Evolutionary conservation across 2,113 vertebrate genomes (phyloP).

Genomic region (Psephotus haematonotus): DNA sequence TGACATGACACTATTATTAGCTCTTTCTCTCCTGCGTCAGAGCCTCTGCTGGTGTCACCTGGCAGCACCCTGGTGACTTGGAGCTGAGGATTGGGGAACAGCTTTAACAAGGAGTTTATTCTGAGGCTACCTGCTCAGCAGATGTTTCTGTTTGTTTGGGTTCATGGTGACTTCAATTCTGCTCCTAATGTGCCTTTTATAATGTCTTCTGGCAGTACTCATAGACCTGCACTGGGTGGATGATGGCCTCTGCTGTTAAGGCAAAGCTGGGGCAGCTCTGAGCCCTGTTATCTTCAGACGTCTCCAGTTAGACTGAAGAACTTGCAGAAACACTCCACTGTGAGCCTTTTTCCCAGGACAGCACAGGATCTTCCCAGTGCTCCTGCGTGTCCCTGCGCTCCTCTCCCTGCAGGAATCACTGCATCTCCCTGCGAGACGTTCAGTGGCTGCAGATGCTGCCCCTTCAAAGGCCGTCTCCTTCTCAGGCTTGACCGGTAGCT

Average conservation of each 20-base stretch:
- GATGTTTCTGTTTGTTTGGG: conserved; percentile 43
- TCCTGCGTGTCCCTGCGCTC: background rate
- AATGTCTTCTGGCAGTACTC: conserved; percentile 27
- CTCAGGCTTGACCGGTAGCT: background rate
- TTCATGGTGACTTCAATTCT: conserved; percentile 31
- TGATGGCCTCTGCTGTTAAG: background rate
- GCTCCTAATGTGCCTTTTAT: conserved; percentile 45
- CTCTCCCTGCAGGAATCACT: background rate
- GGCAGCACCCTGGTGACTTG: background rate
- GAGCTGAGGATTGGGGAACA: background rate
- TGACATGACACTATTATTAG: background rate
- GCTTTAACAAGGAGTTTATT: conserved; percentile 8
- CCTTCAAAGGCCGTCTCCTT: background rate
- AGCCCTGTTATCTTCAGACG: conserved; percentile 4
- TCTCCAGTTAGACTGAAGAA: background rate
- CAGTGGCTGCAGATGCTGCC: background rate
- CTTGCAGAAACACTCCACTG: background rate
- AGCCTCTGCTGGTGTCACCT: background rate
- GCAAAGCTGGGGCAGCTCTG: background rate
- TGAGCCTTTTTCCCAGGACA: background rate
- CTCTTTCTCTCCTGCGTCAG: background rate
- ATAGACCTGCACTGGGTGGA: background rate
- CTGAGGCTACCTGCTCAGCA: conserved; percentile 55
- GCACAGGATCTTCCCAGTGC: background rate
- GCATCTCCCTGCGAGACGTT: background rate